Evolutionary conservation across 2,888 invertebrate species (phyloP).

Genomic region (Cantharis rufa): DNA sequence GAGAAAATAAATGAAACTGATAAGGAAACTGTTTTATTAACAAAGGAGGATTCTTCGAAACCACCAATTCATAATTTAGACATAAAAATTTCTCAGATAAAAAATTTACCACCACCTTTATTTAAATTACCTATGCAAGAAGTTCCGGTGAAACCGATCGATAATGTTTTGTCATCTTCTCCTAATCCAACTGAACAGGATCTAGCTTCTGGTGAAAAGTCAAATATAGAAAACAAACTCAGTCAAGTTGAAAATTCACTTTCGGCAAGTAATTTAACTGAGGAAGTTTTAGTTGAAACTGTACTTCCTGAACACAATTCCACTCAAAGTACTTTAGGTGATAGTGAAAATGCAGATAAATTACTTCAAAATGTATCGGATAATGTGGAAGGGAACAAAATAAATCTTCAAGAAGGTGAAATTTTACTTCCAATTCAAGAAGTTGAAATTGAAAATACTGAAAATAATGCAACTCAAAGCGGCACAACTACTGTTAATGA

Average conservation of each 20-base stretch:
- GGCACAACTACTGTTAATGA: too few species aligned
- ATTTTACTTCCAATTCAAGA: background rate
- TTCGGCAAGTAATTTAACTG: background rate
- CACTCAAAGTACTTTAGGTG: background rate
- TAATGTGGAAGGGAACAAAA: background rate
- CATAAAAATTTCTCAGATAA: background rate
- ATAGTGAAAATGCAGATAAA: background rate
- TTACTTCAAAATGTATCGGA: background rate
- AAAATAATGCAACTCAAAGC: background rate
- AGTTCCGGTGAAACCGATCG: background rate
- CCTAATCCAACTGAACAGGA: background rate
- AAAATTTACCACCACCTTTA: background rate
- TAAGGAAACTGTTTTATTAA: background rate
- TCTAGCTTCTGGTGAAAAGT: background rate
- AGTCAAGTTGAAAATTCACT: background rate
- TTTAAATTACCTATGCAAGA: background rate
- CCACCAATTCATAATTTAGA: background rate
- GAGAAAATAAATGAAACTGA: background rate
- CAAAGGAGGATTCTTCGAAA: background rate
- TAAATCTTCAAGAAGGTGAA: background rate
- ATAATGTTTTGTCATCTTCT: background rate
- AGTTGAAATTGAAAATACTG: background rate
- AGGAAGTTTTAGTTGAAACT: background rate
- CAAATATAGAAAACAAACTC: background rate
- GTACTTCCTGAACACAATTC: background rate